A percentile compares a stretch with the other conserved stretches of the same genome.
Conservation (phyloP, 2,888 invertebrate genomes). For the Sialis fuliginosa region DNA sequence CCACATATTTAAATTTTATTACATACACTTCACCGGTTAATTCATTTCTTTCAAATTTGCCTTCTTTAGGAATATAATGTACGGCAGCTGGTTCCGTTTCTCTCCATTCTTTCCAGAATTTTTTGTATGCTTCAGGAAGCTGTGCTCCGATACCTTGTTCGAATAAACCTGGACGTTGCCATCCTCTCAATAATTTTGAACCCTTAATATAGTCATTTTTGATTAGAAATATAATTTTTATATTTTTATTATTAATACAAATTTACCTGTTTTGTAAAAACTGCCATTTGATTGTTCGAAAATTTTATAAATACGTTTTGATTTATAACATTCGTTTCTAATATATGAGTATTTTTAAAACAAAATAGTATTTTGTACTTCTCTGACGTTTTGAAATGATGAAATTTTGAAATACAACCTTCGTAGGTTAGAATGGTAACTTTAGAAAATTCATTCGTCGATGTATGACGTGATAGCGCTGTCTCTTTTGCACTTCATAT, state of each 20-base stretch:
- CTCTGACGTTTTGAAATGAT: too few species aligned
- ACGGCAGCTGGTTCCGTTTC: constrained; percentile 37
- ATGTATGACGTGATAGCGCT: too few species aligned
- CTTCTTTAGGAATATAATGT: constrained; percentile 55
- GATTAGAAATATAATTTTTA: too few species aligned
- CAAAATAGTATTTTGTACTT: too few species aligned
- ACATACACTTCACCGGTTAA: constrained; percentile 53
- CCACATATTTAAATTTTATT: background rate
- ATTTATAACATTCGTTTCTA: too few species aligned
- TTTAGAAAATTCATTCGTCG: too few species aligned
- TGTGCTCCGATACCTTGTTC: constrained; percentile 47
- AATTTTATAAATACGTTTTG: too few species aligned
- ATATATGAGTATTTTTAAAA: too few species aligned
- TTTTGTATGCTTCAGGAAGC: constrained; percentile 65
- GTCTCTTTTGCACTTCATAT: too few species aligned
- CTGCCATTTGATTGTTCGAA: constrained; percentile 15
- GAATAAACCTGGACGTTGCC: constrained; percentile 30
- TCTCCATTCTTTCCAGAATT: constrained; percentile 78
- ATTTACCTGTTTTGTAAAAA: constrained; percentile 22
- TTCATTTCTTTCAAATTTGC: constrained; percentile 54
- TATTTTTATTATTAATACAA: background rate
- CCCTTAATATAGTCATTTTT: constrained; percentile 1
- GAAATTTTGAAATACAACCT: too few species aligned
- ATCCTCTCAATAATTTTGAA: constrained; percentile 20
- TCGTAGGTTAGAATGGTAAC: too few species aligned